Base-by-base conservation (phyloP, 1,140 invertebrate species). In the Odontomachus brunneus region DNA sequence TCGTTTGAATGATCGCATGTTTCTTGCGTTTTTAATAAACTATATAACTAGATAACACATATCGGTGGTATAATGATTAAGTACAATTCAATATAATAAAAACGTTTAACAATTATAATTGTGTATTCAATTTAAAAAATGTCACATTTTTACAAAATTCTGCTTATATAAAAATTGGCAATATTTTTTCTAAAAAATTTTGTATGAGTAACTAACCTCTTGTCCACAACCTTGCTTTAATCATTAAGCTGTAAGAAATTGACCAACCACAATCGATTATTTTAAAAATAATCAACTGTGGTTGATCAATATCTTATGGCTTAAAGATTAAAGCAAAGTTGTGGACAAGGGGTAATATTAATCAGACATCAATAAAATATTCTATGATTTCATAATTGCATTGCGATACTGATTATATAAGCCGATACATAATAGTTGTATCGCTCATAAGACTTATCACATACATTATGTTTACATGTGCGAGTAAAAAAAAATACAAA, bases 401-500 rank as follows among this genome's bases (percentile, higher is more conserved):
- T 1, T 65, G 14, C 1, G 26, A 38, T 55, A 12, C 44, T 17
- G 4, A 80, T 59, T 80, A 71, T 9, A 48, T 69, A 78, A 80
- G 15, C 29, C 15, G 14, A 29, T 5, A 26, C 17, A 19, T 57
- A 44, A 38, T 15, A 11, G 38, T 11, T 11, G 38, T 4, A 33
- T 33, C 5, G 29, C 29, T 33, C 9, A 44, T 44, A 75, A 75
- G 33, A 22, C 22, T 63, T 71, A 69, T 78, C 65, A 75, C n/a
- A n/a, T 33, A 57, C 48, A 17, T 55, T 38, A 14, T 19, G 3
- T 44, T n/a, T n/a, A n/a, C n/a, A n/a, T n/a, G n/a, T n/a, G n/a
- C n/a, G n/a, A n/a, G n/a, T n/a, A n/a, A n/a, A n/a, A 17, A 71
- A 81, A 84, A 84, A 84, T 65, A 66, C 60, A 44, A 44, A 44